Percentiles rank a stretch among this genome's conserved stretches.
These are phyloP conservation scores for Cosmopolites sordidus DNA, from an alignment of 2,888 invertebrate species.

Conservation along the genomic window DNA sequence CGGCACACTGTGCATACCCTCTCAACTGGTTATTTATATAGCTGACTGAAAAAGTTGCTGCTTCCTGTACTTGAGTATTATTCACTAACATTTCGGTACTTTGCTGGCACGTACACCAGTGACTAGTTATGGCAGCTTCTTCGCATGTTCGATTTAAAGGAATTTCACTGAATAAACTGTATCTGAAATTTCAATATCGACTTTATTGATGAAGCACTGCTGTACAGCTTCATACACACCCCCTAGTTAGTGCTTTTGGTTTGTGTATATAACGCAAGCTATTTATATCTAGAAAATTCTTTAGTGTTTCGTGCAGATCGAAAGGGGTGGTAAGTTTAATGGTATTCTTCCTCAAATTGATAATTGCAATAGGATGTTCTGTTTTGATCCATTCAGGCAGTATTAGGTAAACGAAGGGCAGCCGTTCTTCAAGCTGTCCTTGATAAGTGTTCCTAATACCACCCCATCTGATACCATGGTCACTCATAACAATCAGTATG, in stretches of 20 bases:
- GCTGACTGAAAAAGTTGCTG: constrained; percentile 58
- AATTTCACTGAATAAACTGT: constrained; percentile 72
- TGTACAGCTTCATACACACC: no score
- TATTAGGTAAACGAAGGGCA: constrained; percentile 73
- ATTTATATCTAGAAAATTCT: constrained; percentile 58
- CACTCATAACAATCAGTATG: constrained; percentile 69
- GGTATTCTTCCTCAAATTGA: constrained; percentile 63
- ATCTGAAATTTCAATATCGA: no score
- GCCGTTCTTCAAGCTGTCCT: constrained; percentile 80
- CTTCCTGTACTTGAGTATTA: constrained; percentile 54
- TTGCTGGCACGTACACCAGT: constrained; percentile 86
- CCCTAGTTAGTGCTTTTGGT: no score
- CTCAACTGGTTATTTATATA: constrained; percentile 62
- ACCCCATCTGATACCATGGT: constrained; percentile 89
- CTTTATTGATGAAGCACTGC: no score
- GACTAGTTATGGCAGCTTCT: constrained; percentile 71
- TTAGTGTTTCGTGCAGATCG: constrained; percentile 76
- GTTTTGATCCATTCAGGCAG: constrained; percentile 69
- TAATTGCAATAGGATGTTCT: constrained; percentile 58
- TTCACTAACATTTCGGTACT: constrained; percentile 55
- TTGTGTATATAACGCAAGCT: not conserved
- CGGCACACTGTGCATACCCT: constrained; percentile 62
- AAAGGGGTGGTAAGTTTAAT: constrained; percentile 76
- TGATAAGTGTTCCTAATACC: constrained; percentile 78
- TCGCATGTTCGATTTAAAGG: constrained; percentile 70